Percentiles rank a stretch among this genome's conserved stretches.
phyloP scores from a whole-genome alignment of 1,140 invertebrate genomes.

The Plutomurus gul region DNA sequence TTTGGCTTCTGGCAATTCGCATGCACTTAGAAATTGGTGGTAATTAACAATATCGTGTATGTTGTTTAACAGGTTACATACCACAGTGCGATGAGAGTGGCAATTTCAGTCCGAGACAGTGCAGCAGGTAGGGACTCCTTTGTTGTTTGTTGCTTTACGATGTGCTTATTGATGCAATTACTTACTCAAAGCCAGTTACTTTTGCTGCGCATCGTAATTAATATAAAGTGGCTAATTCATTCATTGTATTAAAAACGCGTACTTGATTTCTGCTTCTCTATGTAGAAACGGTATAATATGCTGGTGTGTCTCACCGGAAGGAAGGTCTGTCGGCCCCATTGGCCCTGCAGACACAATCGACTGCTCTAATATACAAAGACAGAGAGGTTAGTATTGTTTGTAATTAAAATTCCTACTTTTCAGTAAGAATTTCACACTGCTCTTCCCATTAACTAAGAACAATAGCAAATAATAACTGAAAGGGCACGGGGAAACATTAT shows the following conservation, averaged over 20 bases:
- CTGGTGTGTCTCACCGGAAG: conserved; percentile 79
- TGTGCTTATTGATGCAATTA: neutral
- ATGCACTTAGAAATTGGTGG: neutral
- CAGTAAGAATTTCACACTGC: neutral
- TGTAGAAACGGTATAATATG: conserved; percentile 76
- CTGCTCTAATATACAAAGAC: conserved; percentile 60
- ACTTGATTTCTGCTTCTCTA: neutral
- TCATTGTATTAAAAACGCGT: neutral
- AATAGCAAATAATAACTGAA: no score
- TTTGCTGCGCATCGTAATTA: neutral
- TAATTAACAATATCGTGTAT: conserved; percentile 11
- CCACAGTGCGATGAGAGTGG: conserved; percentile 75
- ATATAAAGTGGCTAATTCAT: neutral
- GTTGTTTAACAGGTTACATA: conserved; percentile 68
- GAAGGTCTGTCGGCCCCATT: conserved; percentile 74
- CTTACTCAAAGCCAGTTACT: neutral
- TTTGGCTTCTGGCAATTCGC: neutral
- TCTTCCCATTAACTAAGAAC: neutral
- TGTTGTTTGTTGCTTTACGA: neutral
- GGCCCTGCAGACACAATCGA: conserved; percentile 71
- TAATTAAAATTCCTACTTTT: neutral
- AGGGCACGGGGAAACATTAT: no score
- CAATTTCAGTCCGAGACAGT: conserved; percentile 72
- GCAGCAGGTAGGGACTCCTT: conserved; percentile 61
- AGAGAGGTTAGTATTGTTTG: conserved; percentile 16